Percentiles rank a stretch among this genome's conserved stretches.
phyloP scores from a whole-genome alignment of 2,888 invertebrate species.

The Amiota communis region DNA sequence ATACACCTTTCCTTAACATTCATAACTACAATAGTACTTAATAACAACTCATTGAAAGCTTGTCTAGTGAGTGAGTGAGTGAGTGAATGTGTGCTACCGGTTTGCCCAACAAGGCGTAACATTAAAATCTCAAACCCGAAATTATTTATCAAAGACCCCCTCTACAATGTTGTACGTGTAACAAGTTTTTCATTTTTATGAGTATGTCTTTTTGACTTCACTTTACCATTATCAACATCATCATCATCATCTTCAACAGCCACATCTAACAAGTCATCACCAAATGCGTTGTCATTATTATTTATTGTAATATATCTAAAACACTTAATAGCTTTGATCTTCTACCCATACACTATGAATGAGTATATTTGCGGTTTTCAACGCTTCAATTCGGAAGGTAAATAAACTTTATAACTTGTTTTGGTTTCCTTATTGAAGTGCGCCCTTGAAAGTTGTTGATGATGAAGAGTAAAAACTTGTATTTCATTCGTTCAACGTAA shows the following conservation, averaged over 20 bases:
- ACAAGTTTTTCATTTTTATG: not conserved
- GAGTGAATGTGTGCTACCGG: constrained; percentile 4
- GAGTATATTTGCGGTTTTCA: constrained; percentile 16
- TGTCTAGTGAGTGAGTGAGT: no score
- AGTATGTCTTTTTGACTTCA: not conserved
- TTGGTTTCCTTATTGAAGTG: constrained; percentile 17
- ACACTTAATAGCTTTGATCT: constrained; percentile 16
- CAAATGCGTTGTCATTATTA: constrained; percentile 2
- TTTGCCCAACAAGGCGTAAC: constrained; percentile 64
- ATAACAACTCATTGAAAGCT: not conserved
- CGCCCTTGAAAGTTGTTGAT: constrained; percentile 34
- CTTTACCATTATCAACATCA: constrained; percentile 8
- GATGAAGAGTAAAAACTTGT: no score
- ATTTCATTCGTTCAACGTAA: constrained; percentile 28
- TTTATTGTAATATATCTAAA: constrained; percentile 15
- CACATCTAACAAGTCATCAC: constrained; percentile 7
- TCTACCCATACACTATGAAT: not conserved
- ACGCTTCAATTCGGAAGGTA: constrained; percentile 19
- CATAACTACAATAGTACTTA: no score
- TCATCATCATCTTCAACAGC: not conserved
- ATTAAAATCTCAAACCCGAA: constrained; percentile 49
- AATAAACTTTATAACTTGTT: constrained; percentile 37
- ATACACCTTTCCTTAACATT: no score
- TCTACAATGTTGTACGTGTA: not conserved
- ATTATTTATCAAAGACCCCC: constrained; percentile 35